Evolutionary conservation across 2,888 invertebrate species (phyloP).

Genomic region (Villa cingulata): DNA sequence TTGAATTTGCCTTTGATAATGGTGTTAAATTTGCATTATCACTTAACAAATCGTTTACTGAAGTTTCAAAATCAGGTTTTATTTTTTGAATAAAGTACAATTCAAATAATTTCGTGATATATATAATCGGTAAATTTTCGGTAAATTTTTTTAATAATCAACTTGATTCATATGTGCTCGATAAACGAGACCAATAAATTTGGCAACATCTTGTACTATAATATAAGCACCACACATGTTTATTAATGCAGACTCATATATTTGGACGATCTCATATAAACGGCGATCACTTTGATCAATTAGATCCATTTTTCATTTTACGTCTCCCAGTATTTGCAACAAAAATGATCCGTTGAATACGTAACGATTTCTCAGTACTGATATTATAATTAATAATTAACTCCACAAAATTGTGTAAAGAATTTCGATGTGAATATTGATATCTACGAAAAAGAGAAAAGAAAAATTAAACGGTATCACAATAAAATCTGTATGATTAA

Average conservation of each 20-base stretch:
- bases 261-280: slow-evolving; percentile 73
- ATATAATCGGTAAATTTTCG: too few species aligned
- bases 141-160: slow-evolving; percentile 57
- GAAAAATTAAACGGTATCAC: neutral
- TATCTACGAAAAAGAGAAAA: slow-evolving; percentile 42
- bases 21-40: slow-evolving; percentile 37
- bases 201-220: slow-evolving; percentile 69
- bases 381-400: slow-evolving; percentile 75
- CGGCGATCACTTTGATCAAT: slow-evolving; percentile 80
- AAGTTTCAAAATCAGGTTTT: slow-evolving; percentile 33
- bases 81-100: slow-evolving; percentile 53
- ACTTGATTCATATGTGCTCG: slow-evolving; percentile 52
- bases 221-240: slow-evolving; percentile 73
- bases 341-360: slow-evolving; percentile 66
- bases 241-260: slow-evolving; percentile 71
- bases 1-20: slow-evolving; percentile 88
- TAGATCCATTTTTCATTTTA: slow-evolving; percentile 47
- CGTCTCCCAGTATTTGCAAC: slow-evolving; percentile 58
- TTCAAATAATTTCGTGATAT: too few species aligned
- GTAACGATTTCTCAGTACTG: slow-evolving; percentile 56
- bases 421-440: slow-evolving; percentile 67
- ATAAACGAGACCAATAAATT: slow-evolving; percentile 75
- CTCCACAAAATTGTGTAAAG: slow-evolving; percentile 70
- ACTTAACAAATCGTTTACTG: slow-evolving; percentile 41
- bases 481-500: neutral